Percentiles rank a stretch among this genome's conserved stretches.
Conservation (phyloP, 2,797 vertebrate genomes). For the Sparidentex hasta region DNA sequence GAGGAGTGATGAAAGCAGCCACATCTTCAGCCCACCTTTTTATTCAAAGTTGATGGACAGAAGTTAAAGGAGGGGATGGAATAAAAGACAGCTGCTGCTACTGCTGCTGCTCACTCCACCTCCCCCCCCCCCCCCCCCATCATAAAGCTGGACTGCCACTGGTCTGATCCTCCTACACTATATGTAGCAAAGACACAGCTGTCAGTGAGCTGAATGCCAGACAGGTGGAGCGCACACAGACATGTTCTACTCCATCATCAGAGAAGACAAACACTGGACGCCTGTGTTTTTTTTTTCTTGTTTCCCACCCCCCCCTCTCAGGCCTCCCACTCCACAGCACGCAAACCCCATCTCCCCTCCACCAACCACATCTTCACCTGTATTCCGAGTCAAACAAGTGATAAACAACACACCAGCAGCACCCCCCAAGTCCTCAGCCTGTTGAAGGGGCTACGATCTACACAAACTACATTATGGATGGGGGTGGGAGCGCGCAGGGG, state of each 20-base stretch:
- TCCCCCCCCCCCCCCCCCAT: not conserved
- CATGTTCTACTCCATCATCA: not conserved
- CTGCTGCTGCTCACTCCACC: not conserved
- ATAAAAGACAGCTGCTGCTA: conserved; percentile 33
- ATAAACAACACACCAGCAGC: not conserved
- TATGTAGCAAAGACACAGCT: conserved; percentile 11
- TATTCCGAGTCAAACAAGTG: not conserved
- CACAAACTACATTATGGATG: conserved; percentile 22
- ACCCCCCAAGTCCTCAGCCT: conserved; percentile 1
- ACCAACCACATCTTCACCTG: not conserved
- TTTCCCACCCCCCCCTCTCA: conserved; percentile 2
- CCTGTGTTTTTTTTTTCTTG: not conserved
- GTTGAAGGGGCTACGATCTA: conserved; percentile 10
- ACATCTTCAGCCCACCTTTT: not conserved
- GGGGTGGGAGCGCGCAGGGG: conserved; percentile 48
- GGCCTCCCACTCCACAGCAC: conserved; percentile 31
- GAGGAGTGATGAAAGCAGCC: not conserved
- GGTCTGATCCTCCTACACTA: conserved; percentile 19
- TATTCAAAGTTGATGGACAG: not conserved
- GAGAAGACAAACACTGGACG: conserved; percentile 2
- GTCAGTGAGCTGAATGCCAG: not conserved
- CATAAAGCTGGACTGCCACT: conserved; percentile 15
- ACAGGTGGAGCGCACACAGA: not conserved
- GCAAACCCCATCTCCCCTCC: not conserved
- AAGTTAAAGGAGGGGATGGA: not conserved